Percentiles rank a stretch among this genome's conserved stretches.
phyloP scores from a whole-genome alignment of 1,140 invertebrate genomes.

The Zelostemma sp. region DNA sequence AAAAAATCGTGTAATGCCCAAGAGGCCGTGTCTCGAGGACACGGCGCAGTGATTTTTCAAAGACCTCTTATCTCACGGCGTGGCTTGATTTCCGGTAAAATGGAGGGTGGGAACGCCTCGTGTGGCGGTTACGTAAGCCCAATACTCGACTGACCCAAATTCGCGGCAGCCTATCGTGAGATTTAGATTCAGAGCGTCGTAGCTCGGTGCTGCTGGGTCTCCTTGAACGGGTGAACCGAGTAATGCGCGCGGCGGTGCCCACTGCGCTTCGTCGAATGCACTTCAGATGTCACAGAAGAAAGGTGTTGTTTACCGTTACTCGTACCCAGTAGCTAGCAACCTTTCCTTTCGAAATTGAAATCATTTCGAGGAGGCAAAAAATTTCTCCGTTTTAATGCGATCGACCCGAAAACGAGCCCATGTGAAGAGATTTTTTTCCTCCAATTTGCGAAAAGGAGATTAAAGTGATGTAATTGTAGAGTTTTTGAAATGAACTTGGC shows the following conservation, averaged over 20 bases:
- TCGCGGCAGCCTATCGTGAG: slow-evolving; percentile 64
- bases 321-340: slow-evolving; percentile 18
- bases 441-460: no score
- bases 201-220: slow-evolving; percentile 59
- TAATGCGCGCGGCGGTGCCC: no score
- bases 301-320: slow-evolving; percentile 32
- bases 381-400: no score
- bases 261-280: slow-evolving; percentile 31
- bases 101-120: slow-evolving; percentile 58
- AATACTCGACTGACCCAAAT: slow-evolving; percentile 65
- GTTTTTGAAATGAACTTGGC: no score
- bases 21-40: slow-evolving; percentile 15
- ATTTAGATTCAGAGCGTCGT: slow-evolving; percentile 67
- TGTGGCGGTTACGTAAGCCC: slow-evolving; percentile 54
- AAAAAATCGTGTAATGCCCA: background rate
- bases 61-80: slow-evolving; percentile 13
- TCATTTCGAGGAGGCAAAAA: no score
- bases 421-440: no score
- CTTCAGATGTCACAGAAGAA: slow-evolving; percentile 23
- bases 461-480: no score
- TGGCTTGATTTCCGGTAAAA: slow-evolving; percentile 58
- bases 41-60: slow-evolving; percentile 1
- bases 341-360: no score
- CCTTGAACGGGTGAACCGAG: slow-evolving; percentile 60
- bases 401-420: no score